Evolutionary conservation across 2,888 invertebrate species (phyloP).

Genomic region (Spisula subtruncata): DNA sequence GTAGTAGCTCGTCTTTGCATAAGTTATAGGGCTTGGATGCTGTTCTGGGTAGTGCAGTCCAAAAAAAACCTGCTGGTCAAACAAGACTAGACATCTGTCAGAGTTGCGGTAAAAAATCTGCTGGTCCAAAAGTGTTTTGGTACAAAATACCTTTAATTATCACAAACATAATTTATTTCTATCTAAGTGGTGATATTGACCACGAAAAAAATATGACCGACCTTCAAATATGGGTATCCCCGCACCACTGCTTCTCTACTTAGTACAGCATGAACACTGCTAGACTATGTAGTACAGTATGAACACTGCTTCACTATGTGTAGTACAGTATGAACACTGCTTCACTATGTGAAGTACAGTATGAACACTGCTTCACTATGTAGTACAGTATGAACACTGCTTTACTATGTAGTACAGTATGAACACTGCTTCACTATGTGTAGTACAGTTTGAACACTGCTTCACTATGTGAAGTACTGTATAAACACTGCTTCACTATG

Average conservation of each 20-base stretch:
- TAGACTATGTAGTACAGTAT: not conserved
- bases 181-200: too few relatives aligned
- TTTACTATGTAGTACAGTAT: not conserved
- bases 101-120: too few relatives aligned
- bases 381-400: not conserved
- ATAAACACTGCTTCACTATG: not conserved
- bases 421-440: not conserved
- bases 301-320: not conserved
- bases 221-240: too few relatives aligned
- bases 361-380: not conserved
- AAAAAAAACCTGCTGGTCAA: too few relatives aligned
- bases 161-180: too few relatives aligned
- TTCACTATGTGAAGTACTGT: not conserved
- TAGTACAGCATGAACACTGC: slow-evolving; percentile 14
- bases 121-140: too few relatives aligned
- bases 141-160: too few relatives aligned
- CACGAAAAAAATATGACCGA: too few relatives aligned
- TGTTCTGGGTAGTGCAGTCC: too few relatives aligned
- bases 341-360: not conserved
- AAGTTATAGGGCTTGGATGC: too few relatives aligned
- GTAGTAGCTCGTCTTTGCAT: too few relatives aligned
- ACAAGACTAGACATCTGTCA: too few relatives aligned
- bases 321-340: not conserved
- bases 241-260: not conserved
- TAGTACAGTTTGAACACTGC: not conserved